Evolutionary conservation across 1,140 invertebrate species (phyloP), one percentile per base, ranked within the genome.

Genomic region (Chrysomallon squamiferum): DNA sequence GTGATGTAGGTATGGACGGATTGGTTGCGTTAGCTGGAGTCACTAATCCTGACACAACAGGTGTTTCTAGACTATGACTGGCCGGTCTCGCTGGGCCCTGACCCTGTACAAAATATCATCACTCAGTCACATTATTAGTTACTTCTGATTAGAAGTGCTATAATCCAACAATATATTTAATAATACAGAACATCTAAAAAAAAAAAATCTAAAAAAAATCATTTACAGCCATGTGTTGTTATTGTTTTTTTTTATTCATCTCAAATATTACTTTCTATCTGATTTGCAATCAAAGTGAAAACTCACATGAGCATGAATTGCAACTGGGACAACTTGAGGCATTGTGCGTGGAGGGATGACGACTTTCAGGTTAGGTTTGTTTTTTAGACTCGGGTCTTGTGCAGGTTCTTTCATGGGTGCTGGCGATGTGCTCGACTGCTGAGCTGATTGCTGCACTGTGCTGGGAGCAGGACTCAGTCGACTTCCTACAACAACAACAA

Each of bases 351-450:
- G 67, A n/a, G 79, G 79, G 69, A 81, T 81, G 25, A 79, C 65
- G 27, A 81, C 79, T 54, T 75, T 67, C 6, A 81, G 65, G 32
- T 71, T 73, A 30, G 77, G 79, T 72, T 73, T 69, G 56, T 77
- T 81, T 33, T 47, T 62, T 27, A 35, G 47, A 43, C 41, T 38
- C 3, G 33, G 33, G 45, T 64, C 54, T 2, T 66, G 62, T 6
- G 54, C 3, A 25, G 41, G n/a, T 73, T 65, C 49, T 72, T 67
- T n/a, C 11, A 56, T 15, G 11, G 58, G 58, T 9, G 58, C 58
- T 22, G 58, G 58, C n/a, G 58, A 59, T 30, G 58, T 62, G 27
- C 38, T 62, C 7, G 58, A 47, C 59, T 65, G 67, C 9, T 64
- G 18, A 27, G n/a, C 18, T 30, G 50, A 54, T 0, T 18, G 15